Evolutionary conservation across 2,888 invertebrate genomes (phyloP).

Genomic region (Drosophila anomelani): DNA sequence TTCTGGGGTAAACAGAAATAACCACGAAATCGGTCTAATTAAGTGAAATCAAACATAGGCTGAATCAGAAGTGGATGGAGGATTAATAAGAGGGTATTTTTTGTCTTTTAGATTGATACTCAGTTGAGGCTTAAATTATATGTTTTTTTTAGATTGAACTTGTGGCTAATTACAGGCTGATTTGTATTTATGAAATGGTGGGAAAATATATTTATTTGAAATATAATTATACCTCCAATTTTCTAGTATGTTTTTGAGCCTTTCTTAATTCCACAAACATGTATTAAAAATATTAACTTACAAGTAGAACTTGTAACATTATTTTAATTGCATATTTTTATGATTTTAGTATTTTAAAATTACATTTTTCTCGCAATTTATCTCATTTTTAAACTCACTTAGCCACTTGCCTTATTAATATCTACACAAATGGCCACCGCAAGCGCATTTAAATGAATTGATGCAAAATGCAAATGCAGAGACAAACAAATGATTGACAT

Average conservation of each 20-base stretch:
- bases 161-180: too few species aligned
- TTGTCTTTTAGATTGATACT: not conserved
- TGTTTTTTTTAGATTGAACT: not conserved
- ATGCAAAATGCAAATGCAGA: constrained; percentile 47
- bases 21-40: constrained; percentile 17
- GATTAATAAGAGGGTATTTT: not conserved
- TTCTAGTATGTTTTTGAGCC: not conserved
- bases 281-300: not conserved
- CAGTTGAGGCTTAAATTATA: not conserved
- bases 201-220: not conserved
- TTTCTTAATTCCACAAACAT: too few species aligned
- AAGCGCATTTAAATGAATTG: constrained; percentile 57
- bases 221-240: too few species aligned
- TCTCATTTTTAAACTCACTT: not conserved
- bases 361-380: not conserved
- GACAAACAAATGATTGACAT: constrained; percentile 69
- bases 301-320: not conserved
- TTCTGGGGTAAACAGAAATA: constrained; percentile 23
- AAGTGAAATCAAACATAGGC: constrained; percentile 15
- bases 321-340: not conserved
- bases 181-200: not conserved
- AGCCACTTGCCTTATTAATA: constrained; percentile 5
- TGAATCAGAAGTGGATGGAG: constrained; percentile 14
- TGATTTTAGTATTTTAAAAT: not conserved
- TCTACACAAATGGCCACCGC: constrained; percentile 41